Evolutionary conservation across 2,888 invertebrate genomes (phyloP).

Genomic region (Standfussiana lucernea): DNA sequence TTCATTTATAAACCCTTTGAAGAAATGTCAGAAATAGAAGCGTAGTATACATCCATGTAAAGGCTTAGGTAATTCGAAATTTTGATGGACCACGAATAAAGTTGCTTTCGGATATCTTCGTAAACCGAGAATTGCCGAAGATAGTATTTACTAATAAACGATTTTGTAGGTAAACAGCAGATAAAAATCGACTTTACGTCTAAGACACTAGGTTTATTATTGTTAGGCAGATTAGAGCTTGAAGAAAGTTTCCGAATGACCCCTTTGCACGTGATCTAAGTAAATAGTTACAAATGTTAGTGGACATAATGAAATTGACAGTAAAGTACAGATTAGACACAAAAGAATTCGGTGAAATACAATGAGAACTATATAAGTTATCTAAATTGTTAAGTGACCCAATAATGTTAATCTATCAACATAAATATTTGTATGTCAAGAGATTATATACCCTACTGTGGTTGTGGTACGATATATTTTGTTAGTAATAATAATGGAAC

Average conservation of each 20-base stretch:
- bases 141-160: neutral
- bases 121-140: constrained; percentile 2
- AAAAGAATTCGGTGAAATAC: neutral
- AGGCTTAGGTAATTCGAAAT: neutral
- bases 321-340: constrained; percentile 23
- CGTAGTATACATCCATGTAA: constrained; percentile 15
- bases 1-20: neutral
- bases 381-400: constrained; percentile 3
- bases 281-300: constrained; percentile 17
- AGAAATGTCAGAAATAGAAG: constrained; percentile 1
- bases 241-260: neutral
- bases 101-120: constrained; percentile 13
- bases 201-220: constrained; percentile 11
- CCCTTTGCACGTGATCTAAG: constrained; percentile 14
- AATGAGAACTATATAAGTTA: neutral
- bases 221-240: constrained; percentile 5
- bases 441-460: neutral
- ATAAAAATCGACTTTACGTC: constrained; percentile 3
- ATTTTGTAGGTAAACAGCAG: neutral
- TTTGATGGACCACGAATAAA: constrained; percentile 1
- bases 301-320: neutral
- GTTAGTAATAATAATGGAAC: constrained; percentile 24
- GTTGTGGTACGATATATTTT: neutral
- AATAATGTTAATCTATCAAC: constrained; percentile 8
- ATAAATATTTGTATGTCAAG: neutral